Base-by-base conservation (phyloP, 1,140 invertebrate species). In the Coelopa frigida region DNA sequence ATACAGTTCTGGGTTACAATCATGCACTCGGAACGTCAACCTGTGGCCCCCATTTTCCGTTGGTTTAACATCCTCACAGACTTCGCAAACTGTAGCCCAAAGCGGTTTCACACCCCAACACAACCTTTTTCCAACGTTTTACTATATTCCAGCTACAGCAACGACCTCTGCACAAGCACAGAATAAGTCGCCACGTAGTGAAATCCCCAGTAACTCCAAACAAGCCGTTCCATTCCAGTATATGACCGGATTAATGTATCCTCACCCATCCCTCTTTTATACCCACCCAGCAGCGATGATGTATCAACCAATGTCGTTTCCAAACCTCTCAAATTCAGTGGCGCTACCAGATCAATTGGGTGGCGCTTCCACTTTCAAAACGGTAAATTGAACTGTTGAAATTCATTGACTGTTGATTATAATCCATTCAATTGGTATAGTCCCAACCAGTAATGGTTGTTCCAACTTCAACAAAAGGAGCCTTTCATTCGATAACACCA, bases 1-100 rank as follows among this genome's bases (percentile, higher is more conserved):
- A 1, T 39, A 50, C 22, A 31, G 42, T 0, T 37, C 33, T 5
- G 32, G 38, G 3, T 29, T 17, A 12, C 15, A 45, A n/a, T 31
- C 26, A 15, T 64, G 51, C 31, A 52, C 61, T 0, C 59, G 56
- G 23, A 64, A 51, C 27, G 62, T 77, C 3, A 79, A 78, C 53
- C 50, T 79, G 5, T 81, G 79, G 78, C 75, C 79, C 3, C 77
- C 78, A 3, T 75, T 79, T 56, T 76, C 78, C 3, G 71, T 79
- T 12, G 72, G 72, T 8, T 56, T 78, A 5, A 62, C 74, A 2
- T 46, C 65, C 37, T 38, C 50, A 23, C 68, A 56, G 56, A 69
- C 55, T 57, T 46, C 46, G 60, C 70, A 44, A 55, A 70, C 59
- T 4, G 43, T 56, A n/a, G 48, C 68, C 5, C 58, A 57, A 32